Percentiles rank a stretch among this genome's conserved stretches.
These are phyloP conservation scores for Drosophila anceps DNA, from an alignment of 2,888 invertebrate genomes.

Conservation along the genomic window DNA sequence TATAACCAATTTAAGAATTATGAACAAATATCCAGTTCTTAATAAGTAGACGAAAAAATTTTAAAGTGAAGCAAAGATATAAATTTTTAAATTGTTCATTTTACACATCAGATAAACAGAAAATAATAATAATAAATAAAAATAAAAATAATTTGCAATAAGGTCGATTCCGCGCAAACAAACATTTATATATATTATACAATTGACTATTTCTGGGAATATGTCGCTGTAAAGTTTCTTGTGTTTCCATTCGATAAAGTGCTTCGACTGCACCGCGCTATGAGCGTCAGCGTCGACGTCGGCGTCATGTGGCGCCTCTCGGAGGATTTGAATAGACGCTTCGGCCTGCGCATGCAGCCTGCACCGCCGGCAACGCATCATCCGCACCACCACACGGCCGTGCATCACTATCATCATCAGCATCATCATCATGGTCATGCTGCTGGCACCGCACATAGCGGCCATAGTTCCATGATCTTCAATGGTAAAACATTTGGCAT, in stretches of 20 bases:
- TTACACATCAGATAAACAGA: neutral
- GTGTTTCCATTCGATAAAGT: neutral
- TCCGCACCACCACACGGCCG: slow-evolving; percentile 68
- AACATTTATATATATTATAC: neutral
- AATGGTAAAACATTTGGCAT: slow-evolving; percentile 55
- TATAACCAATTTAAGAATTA: neutral
- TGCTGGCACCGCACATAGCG: slow-evolving; percentile 49
- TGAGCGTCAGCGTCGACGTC: slow-evolving; percentile 86
- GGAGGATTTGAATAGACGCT: slow-evolving; percentile 85
- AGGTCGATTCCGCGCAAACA: neutral
- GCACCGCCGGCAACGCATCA: slow-evolving; percentile 79
- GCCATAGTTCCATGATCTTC: slow-evolving; percentile 77
- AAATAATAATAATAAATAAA: neutral
- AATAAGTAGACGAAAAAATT: neutral
- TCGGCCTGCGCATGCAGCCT: slow-evolving; percentile 85
- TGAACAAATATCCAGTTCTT: neutral
- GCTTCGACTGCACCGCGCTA: slow-evolving; percentile 36
- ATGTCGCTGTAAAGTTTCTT: slow-evolving; percentile 9
- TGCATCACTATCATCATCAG: slow-evolving; percentile 66
- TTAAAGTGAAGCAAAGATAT: neutral
- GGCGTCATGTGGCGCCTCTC: slow-evolving; percentile 86
- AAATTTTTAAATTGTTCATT: neutral
- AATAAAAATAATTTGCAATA: neutral
- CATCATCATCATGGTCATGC: slow-evolving; percentile 44
- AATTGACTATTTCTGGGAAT: neutral